These are phyloP conservation scores for Drosophila obscura DNA, from an alignment of 1,140 invertebrate species.

Conservation along the genomic window DNA sequence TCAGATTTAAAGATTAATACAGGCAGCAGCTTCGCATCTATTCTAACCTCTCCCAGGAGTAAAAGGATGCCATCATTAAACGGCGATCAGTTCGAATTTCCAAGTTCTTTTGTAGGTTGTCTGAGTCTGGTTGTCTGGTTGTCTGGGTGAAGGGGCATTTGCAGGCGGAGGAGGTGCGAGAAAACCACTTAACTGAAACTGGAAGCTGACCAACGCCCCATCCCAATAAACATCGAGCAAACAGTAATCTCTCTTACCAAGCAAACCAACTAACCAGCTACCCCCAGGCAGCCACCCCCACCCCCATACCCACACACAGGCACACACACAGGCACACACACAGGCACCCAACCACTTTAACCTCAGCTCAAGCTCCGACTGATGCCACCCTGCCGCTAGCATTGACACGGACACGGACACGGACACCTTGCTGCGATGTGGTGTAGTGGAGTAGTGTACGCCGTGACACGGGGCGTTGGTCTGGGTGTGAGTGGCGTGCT, in stretches of 20 bases:
- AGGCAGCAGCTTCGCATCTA: too few relatives aligned
- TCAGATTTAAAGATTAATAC: too few relatives aligned
- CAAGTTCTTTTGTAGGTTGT: not conserved
- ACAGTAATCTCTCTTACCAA: constrained; percentile 6
- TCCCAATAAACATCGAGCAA: not conserved
- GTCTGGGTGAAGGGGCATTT: not conserved
- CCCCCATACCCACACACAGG: not conserved
- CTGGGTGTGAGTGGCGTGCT: constrained; percentile 66
- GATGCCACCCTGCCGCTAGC: constrained; percentile 10
- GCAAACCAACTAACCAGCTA: too few relatives aligned
- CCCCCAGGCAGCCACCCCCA: constrained; percentile 3
- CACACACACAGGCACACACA: too few relatives aligned
- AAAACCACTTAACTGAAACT: constrained; percentile 23
- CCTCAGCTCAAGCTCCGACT: constrained; percentile 29
- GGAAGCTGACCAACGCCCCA: constrained; percentile 24
- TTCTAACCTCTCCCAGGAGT: too few relatives aligned
- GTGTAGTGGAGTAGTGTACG: not conserved
- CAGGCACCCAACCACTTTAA: constrained; percentile 20
- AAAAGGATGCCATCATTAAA: too few relatives aligned
- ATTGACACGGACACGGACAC: constrained; percentile 52
- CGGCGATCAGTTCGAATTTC: too few relatives aligned
- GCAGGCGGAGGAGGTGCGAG: not conserved
- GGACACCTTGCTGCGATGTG: constrained; percentile 31
- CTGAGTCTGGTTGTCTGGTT: too few relatives aligned
- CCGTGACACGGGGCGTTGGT: constrained; percentile 7